Percentiles rank a stretch among this genome's conserved stretches.
Evolutionary conservation across 2,888 invertebrate genomes (phyloP).

Genomic region (Synanthedon tipuliformis): DNA sequence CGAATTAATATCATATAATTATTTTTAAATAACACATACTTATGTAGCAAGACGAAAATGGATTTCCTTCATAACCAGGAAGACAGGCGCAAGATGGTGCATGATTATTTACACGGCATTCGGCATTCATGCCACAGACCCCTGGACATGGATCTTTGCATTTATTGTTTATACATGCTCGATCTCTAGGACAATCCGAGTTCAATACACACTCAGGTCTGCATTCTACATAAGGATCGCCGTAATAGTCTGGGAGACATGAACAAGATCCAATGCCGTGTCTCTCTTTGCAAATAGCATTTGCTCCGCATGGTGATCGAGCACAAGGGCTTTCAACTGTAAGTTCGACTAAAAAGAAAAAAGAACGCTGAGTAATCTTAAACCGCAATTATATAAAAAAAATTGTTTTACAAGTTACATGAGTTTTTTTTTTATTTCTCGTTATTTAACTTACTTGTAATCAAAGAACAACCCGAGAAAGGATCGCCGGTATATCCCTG

Average conservation of each 20-base stretch:
- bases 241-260: constrained; percentile 84
- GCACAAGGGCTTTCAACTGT: constrained; percentile 74
- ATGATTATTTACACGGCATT: constrained; percentile 86
- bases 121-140: constrained; percentile 85
- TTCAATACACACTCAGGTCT: constrained; percentile 91
- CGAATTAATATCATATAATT: constrained; percentile 1
- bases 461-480: constrained; percentile 77
- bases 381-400: neutral
- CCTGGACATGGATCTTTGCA: constrained; percentile 87
- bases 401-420: constrained; percentile 6
- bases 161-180: constrained; percentile 85
- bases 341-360: constrained; percentile 47
- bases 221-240: constrained; percentile 88
- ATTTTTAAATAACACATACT: constrained; percentile 25
- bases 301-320: constrained; percentile 87
- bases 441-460: constrained; percentile 62
- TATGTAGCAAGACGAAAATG: constrained; percentile 78
- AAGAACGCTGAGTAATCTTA: neutral
- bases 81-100: constrained; percentile 82
- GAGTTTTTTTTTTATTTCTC: neutral
- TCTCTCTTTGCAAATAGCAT: constrained; percentile 85
- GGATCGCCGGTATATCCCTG: constrained; percentile 82
- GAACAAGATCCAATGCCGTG: constrained; percentile 85
- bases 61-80: constrained; percentile 82
- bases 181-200: constrained; percentile 81